Evolutionary conservation across 2,888 invertebrate species (phyloP).

Genomic region (Dolichomitus sp.): DNA sequence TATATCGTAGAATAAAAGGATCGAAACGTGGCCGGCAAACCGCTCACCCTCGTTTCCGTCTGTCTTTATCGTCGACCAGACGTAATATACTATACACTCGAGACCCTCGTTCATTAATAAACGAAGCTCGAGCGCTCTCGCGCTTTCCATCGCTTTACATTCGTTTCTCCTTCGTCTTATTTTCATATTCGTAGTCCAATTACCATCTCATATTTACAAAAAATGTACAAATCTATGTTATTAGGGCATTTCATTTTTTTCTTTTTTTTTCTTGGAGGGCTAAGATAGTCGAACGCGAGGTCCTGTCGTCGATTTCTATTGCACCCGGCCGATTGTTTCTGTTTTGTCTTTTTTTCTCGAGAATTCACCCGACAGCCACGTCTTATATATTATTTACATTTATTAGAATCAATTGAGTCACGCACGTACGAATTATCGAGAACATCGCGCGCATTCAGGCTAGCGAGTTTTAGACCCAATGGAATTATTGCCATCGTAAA

Average conservation of each 20-base stretch:
- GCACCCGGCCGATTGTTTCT: constrained; percentile 23
- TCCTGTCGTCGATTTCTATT: constrained; percentile 42
- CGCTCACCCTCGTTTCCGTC: constrained; percentile 12
- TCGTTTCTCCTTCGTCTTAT: constrained; percentile 21
- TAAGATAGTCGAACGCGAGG: constrained; percentile 58
- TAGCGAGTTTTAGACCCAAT: not conserved
- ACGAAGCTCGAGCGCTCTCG: not conserved
- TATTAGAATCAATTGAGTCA: constrained; percentile 54
- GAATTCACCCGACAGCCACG: constrained; percentile 41
- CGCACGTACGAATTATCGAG: constrained; percentile 21
- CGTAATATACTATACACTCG: constrained; percentile 1
- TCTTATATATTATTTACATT: constrained; percentile 61
- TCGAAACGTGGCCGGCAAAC: constrained; percentile 40
- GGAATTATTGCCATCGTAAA: not conserved
- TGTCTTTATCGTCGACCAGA: constrained; percentile 3
- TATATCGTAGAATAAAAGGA: constrained; percentile 43
- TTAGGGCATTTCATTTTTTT: constrained; percentile 38
- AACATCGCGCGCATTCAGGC: constrained; percentile 4
- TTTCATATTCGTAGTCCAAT: constrained; percentile 51
- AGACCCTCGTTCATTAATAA: constrained; percentile 17
- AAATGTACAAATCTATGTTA: constrained; percentile 66
- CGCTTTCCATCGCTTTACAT: constrained; percentile 18
- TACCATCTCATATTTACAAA: constrained; percentile 64
- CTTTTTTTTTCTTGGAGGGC: constrained; percentile 8
- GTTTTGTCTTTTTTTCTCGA: constrained; percentile 4